Evolutionary conservation across 2,113 vertebrate species (phyloP).

Genomic region (Cheirogaleus medius): DNA sequence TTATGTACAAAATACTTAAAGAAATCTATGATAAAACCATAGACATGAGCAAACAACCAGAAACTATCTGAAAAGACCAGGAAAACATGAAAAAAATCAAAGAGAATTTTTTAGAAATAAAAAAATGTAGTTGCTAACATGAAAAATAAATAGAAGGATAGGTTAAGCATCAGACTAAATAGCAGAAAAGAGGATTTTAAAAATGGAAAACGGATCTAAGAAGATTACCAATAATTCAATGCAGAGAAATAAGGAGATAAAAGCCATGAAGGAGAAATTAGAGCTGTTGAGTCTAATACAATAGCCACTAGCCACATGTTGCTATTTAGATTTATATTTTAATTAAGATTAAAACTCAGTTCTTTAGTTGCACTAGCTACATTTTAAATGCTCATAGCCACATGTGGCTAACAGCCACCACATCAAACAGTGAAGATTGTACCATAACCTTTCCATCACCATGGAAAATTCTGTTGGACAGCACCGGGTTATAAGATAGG

Average conservation of each 20-base stretch:
- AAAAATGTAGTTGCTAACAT: neutral
- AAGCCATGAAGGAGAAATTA: neutral
- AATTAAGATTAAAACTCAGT: neutral
- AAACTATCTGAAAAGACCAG: neutral
- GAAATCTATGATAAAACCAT: neutral
- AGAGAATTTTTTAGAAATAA: neutral
- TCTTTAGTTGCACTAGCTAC: neutral
- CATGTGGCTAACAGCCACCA: neutral
- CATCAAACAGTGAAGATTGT: accelerated
- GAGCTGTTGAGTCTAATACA: neutral
- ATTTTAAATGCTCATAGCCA: neutral
- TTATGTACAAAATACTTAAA: neutral
- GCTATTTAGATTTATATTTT: neutral
- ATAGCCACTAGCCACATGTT: neutral
- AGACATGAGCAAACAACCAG: neutral
- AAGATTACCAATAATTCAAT: neutral
- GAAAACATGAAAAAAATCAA: neutral
- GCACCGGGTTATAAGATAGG: neutral
- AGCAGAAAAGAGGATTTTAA: neutral
- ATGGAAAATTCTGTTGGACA: neutral
- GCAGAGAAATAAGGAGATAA: neutral
- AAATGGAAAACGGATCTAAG: neutral
- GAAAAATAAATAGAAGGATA: neutral
- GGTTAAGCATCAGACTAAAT: neutral
- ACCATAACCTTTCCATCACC: neutral